Percentiles rank a stretch among this genome's conserved stretches.
phyloP scores from a whole-genome alignment of 2,113 vertebrate species.

The Hippoglossus stenolepis region DNA sequence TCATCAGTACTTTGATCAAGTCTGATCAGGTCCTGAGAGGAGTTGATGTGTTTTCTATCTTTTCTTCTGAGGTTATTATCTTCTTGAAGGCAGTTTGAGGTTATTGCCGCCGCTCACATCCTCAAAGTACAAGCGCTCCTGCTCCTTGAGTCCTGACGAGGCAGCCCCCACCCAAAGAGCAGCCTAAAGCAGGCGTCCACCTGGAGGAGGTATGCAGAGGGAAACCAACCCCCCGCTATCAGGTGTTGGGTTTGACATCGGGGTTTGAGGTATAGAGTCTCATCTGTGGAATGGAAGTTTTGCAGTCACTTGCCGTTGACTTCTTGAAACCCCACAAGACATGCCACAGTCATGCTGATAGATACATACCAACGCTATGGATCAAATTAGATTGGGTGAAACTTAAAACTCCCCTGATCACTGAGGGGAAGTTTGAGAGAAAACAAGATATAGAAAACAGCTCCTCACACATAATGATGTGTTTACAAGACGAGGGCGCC shows the following conservation, averaged over 20 bases:
- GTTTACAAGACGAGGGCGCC: constrained; percentile 33
- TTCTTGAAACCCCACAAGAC: constrained; percentile 43
- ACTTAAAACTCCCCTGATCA: constrained; percentile 35
- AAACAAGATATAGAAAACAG: constrained; percentile 51
- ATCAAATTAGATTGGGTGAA: constrained; percentile 57
- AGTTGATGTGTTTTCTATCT: constrained; percentile 18
- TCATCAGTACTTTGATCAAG: not conserved
- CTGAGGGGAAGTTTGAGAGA: constrained; percentile 50
- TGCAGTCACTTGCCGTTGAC: constrained; percentile 62
- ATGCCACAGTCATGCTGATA: constrained; percentile 47
- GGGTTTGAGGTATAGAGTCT: constrained; percentile 58
- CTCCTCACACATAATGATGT: constrained; percentile 29
- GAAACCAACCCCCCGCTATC: constrained; percentile 69
- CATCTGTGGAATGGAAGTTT: constrained; percentile 63
- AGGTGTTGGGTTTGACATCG: constrained; percentile 68
- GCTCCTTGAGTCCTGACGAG: constrained; percentile 10
- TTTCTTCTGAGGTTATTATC: not conserved
- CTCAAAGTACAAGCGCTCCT: constrained; percentile 18
- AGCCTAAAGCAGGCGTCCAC: constrained; percentile 62
- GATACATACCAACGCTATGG: constrained; percentile 53
- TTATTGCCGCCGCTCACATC: constrained; percentile 40
- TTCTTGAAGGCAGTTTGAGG: not conserved
- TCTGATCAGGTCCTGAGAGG: constrained; percentile 28
- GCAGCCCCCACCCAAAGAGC: constrained; percentile 50
- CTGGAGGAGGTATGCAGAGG: constrained; percentile 75